phyloP scores from a whole-genome alignment of 2,888 invertebrate species.

The Tinea trinotella region DNA sequence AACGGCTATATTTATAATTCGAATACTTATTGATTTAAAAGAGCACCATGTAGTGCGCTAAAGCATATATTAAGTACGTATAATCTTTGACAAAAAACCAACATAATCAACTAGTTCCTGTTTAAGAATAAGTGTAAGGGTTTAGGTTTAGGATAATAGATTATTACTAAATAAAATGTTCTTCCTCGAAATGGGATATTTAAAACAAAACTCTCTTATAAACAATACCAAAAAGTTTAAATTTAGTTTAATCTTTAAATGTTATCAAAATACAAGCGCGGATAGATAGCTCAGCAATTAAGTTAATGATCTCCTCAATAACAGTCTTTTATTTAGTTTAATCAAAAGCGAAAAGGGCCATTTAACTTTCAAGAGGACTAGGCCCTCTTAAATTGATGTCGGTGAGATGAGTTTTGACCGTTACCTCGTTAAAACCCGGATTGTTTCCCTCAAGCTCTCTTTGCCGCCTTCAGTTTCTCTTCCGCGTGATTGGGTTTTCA shows the following conservation, averaged over 20 bases:
- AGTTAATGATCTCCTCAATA: slow-evolving; percentile 44
- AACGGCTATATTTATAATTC: too few species aligned
- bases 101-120: too few species aligned
- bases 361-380: slow-evolving; percentile 39
- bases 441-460: slow-evolving; percentile 12
- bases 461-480: slow-evolving; percentile 27
- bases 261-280: slow-evolving; percentile 2
- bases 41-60: too few species aligned
- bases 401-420: slow-evolving; percentile 18
- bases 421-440: slow-evolving; percentile 17
- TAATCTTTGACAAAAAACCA: too few species aligned
- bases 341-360: slow-evolving; percentile 48
- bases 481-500: slow-evolving; percentile 36
- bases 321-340: slow-evolving; percentile 41
- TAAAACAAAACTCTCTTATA: neutral
- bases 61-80: too few species aligned
- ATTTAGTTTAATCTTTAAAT: neutral
- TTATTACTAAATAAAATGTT: neutral
- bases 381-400: slow-evolving; percentile 19
- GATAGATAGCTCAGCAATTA: slow-evolving; percentile 24
- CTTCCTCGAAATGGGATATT: neutral
- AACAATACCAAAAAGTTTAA: neutral
- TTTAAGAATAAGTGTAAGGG: too few species aligned
- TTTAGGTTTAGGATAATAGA: neutral
- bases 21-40: too few species aligned